Base-by-base conservation (phyloP, 2,113 vertebrate species). In the Calypte anna region DNA sequence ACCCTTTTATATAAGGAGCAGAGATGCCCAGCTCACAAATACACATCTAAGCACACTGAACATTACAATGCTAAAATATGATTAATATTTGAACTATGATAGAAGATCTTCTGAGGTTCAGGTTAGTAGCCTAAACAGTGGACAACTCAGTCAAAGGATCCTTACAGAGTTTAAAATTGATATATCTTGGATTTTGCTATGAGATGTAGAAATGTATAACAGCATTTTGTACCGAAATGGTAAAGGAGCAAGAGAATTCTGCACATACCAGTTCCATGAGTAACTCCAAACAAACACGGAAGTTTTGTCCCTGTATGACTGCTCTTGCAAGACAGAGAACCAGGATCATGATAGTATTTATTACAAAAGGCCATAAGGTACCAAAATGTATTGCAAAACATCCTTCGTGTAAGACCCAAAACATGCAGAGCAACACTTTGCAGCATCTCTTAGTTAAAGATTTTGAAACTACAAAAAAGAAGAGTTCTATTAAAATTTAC, bases 321-420 rank as follows among this genome's bases (percentile, higher is more conserved):
- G 88, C 84, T 94, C 70, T 91, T 85, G 57, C 93, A 97, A 96
- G 96, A 92, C n/a, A 95, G 82, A 81, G 90, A 96, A 93, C 83
- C 70, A 95, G 75, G 69, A 97, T 94, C 73, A 89, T 50, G 85
- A 93, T 75, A 94, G 83, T 69, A 94, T 96, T 95, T 88, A 91
- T 91, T 97, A 94, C 82, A 97, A 96, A 97, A 97, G 92, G 91
- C 94, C 94, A 94, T 88, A 58, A 96, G 78, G 94, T 93, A 97
- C 68, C 79, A 97, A 96, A 93, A 94, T 95, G 85, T 95, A 93
- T 95, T 83, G 73, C 73, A 69, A 93, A 94, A 93, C 9, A 64
- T 77, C 77, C 91, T 95, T 78, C 83, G 92, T 93, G 72, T n/a
- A 90, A 96, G 83, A 86, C 88, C 80, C 95, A 96, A 96, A 96